phyloP scores from a whole-genome alignment of 2,113 vertebrate genomes.

The Thryonomys swinderianus region DNA sequence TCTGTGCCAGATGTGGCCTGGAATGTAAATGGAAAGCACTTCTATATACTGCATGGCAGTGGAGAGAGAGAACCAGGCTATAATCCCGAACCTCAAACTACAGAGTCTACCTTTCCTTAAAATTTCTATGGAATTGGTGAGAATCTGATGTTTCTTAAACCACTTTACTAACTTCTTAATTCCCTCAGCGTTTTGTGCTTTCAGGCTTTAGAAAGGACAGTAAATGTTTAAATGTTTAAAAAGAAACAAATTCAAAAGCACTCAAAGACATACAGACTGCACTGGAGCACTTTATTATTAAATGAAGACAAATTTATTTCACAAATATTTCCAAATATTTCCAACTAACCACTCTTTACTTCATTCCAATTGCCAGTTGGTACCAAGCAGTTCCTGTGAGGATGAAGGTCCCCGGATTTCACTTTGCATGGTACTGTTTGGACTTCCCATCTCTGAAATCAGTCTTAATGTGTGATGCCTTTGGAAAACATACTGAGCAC shows the following conservation, averaged over 20 bases:
- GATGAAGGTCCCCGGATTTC: neutral
- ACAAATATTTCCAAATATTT: neutral
- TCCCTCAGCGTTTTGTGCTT: neutral
- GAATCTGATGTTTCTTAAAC: neutral
- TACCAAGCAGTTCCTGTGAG: neutral
- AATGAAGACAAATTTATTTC: neutral
- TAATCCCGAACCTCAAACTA: neutral
- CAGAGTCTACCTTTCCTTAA: neutral
- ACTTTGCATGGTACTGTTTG: neutral
- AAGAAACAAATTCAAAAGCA: neutral
- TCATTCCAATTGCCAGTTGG: neutral
- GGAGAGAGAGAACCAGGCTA: neutral
- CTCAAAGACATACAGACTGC: neutral
- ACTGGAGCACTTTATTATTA: neutral
- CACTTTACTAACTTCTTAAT: neutral
- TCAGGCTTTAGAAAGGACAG: neutral
- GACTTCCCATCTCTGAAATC: neutral
- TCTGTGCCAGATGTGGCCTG: neutral
- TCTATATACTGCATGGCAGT: neutral
- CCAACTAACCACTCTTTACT: neutral
- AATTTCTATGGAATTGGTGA: neutral
- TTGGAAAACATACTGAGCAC: neutral
- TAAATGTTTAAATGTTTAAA: neutral
- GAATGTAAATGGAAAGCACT: neutral
- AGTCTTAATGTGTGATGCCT: neutral